Percentiles rank a stretch among this genome's conserved stretches.
phyloP scores from a whole-genome alignment of 2,888 invertebrate species.

The Sarcophaga rosellei region DNA sequence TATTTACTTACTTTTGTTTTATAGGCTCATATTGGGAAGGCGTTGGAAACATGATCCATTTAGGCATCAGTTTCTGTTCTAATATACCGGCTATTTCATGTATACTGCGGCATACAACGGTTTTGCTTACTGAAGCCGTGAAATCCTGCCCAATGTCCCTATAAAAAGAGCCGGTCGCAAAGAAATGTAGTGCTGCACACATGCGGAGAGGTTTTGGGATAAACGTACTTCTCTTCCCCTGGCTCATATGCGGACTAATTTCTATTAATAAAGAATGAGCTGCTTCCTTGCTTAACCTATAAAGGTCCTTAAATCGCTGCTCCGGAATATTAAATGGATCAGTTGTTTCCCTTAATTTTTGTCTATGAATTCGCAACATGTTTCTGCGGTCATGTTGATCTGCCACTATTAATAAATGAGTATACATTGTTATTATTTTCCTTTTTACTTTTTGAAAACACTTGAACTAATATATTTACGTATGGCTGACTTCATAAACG shows the following conservation, averaged over 20 bases:
- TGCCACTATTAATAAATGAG: not conserved
- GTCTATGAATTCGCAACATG: not conserved
- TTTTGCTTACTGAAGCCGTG: constrained; percentile 21
- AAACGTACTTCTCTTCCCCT: constrained; percentile 12
- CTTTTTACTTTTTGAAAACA: too few species aligned
- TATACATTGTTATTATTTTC: not conserved
- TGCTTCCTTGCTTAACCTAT: constrained; percentile 14
- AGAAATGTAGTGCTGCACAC: constrained; percentile 28
- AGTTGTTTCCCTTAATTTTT: constrained; percentile 21
- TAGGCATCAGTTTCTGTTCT: constrained; percentile 16
- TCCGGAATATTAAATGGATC: constrained; percentile 36
- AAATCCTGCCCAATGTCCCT: constrained; percentile 47
- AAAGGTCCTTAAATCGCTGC: constrained; percentile 22
- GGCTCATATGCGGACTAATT: constrained; percentile 9
- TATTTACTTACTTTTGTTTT: too few species aligned
- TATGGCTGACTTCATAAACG: too few species aligned
- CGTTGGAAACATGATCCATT: too few species aligned
- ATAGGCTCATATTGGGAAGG: too few species aligned
- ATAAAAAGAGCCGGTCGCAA: constrained; percentile 25
- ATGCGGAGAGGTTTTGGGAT: constrained; percentile 19
- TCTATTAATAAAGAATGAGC: not conserved
- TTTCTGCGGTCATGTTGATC: not conserved
- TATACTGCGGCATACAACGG: constrained; percentile 15
- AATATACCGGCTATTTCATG: constrained; percentile 25
- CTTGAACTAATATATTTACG: too few species aligned